phyloP scores from a whole-genome alignment of 2,888 invertebrate species.

The Erannis defoliaria region DNA sequence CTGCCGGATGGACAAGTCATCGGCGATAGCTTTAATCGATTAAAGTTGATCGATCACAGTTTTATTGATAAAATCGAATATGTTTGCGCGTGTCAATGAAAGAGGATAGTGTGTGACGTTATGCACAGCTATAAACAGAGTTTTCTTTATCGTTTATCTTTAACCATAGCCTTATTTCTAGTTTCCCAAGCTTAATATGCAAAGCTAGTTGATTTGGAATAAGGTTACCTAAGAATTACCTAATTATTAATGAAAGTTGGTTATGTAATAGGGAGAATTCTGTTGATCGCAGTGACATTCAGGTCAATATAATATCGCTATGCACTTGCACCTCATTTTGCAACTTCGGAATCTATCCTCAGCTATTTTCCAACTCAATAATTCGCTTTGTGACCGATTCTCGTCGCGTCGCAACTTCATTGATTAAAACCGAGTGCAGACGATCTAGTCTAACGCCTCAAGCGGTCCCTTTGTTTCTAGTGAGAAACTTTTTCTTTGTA shows the following conservation, averaged over 20 bases:
- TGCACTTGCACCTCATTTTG: slow-evolving; percentile 50
- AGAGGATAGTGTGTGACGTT: slow-evolving; percentile 49
- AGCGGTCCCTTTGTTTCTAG: slow-evolving; percentile 61
- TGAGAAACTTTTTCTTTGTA: slow-evolving; percentile 63
- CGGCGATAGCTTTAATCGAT: slow-evolving; percentile 41
- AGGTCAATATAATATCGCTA: neutral
- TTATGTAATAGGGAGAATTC: too few relatives aligned
- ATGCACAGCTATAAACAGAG: neutral
- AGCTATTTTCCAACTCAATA: slow-evolving; percentile 71
- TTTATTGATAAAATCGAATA: slow-evolving; percentile 34
- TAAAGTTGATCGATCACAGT: slow-evolving; percentile 24
- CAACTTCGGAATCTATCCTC: slow-evolving; percentile 55
- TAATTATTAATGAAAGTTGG: too few relatives aligned
- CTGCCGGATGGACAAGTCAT: slow-evolving; percentile 54
- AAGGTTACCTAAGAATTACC: too few relatives aligned
- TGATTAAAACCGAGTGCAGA: slow-evolving; percentile 81
- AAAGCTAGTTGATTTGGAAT: too few relatives aligned
- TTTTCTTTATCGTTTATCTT: slow-evolving; percentile 1
- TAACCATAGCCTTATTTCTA: neutral
- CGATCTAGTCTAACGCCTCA: slow-evolving; percentile 64
- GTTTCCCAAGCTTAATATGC: too few relatives aligned
- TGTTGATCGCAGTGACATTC: too few relatives aligned
- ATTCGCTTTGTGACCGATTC: slow-evolving; percentile 77
- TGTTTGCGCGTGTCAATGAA: slow-evolving; percentile 66
- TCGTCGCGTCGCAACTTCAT: slow-evolving; percentile 75